Evolutionary conservation across 2,888 invertebrate genomes (phyloP).

Genomic region (Metopia argyrocephala): DNA sequence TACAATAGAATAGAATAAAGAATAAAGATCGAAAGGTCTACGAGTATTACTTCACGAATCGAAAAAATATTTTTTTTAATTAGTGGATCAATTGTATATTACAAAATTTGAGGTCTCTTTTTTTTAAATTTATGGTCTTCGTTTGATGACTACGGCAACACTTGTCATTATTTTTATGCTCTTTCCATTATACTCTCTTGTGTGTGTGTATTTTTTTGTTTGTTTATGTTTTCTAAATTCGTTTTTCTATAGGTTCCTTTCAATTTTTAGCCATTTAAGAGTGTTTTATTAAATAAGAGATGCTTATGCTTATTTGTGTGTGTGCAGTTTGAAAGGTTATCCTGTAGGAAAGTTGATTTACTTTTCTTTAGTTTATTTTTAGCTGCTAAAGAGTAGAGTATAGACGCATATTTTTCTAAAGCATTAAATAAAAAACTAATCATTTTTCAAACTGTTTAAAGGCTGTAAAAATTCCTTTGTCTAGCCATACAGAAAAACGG

Average conservation of each 20-base stretch:
- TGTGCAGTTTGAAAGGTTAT: conserved; percentile 36
- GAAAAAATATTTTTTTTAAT: no score
- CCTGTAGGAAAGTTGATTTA: conserved; percentile 61
- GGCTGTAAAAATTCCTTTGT: background rate
- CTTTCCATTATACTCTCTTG: no score
- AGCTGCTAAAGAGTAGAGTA: conserved; percentile 61
- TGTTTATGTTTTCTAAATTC: background rate
- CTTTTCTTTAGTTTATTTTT: conserved; percentile 62
- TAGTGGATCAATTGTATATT: no score
- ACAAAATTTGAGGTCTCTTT: no score
- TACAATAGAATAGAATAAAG: no score
- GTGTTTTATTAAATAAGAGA: background rate
- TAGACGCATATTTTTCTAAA: conserved; percentile 51
- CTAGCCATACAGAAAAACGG: conserved; percentile 42
- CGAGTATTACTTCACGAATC: no score
- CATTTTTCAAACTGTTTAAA: conserved; percentile 1
- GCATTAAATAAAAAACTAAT: conserved; percentile 11
- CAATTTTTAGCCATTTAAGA: no score
- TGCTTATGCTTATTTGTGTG: conserved; percentile 3
- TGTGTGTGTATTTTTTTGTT: background rate
- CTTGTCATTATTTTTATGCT: no score
- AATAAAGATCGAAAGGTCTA: no score
- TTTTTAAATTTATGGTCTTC: no score
- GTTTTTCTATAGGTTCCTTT: no score
- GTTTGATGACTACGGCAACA: no score